These are phyloP conservation scores for Triops longicaudatus DNA, from an alignment of 1,140 invertebrate genomes.

Conservation along the genomic window DNA sequence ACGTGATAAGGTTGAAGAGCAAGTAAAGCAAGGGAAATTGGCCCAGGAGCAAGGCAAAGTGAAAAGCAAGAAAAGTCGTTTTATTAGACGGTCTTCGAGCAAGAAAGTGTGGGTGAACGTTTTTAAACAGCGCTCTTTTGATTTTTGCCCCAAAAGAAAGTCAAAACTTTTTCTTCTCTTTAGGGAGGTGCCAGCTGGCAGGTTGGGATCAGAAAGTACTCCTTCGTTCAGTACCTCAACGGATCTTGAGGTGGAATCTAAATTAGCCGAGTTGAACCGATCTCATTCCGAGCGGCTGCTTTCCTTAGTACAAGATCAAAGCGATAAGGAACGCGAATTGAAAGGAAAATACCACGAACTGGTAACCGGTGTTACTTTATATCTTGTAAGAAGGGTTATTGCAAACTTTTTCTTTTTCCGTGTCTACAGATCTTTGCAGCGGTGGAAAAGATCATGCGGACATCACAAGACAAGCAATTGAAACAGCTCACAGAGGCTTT, in stretches of 20 bases:
- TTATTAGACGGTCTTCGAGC: constrained; percentile 67
- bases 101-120: constrained; percentile 64
- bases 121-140: not conserved
- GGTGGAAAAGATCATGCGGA: constrained; percentile 67
- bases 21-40: constrained; percentile 49
- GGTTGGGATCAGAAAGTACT: constrained; percentile 28
- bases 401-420: constrained; percentile 23
- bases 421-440: constrained; percentile 43
- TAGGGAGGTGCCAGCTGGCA: not conserved
- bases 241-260: constrained; percentile 38
- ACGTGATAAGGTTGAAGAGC: constrained; percentile 39
- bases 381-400: constrained; percentile 26
- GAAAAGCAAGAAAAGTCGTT: constrained; percentile 60
- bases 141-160: not conserved
- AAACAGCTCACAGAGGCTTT: constrained; percentile 58
- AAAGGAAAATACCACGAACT: constrained; percentile 75
- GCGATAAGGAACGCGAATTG: constrained; percentile 64
- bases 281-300: constrained; percentile 59
- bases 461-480: constrained; percentile 67
- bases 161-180: not conserved
- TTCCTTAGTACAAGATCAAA: constrained; percentile 57
- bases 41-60: constrained; percentile 42
- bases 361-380: constrained; percentile 33
- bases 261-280: constrained; percentile 45
- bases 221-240: constrained; percentile 39